Evolutionary conservation across 2,888 invertebrate species (phyloP).

Genomic region (Matsumyia berberina): DNA sequence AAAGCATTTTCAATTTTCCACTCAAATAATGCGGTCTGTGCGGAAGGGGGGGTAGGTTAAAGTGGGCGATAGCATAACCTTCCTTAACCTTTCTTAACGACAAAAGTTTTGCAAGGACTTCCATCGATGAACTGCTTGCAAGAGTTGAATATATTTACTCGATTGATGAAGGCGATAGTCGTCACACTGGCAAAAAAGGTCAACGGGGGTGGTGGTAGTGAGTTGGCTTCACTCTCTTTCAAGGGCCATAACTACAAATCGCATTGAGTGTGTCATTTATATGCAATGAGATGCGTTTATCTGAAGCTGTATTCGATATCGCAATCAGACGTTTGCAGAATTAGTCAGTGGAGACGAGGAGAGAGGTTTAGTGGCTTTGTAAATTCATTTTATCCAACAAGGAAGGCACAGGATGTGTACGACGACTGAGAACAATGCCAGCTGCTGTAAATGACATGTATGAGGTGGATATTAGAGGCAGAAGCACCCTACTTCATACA

Average conservation of each 20-base stretch:
- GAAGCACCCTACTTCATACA: too few relatives aligned
- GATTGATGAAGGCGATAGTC: conserved; percentile 13
- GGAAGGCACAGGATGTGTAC: not conserved
- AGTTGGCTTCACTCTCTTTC: not conserved
- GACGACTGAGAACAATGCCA: conserved; percentile 43
- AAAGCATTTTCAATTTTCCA: conserved; percentile 39
- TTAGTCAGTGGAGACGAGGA: not conserved
- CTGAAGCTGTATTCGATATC: conserved; percentile 29
- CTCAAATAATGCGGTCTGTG: not conserved
- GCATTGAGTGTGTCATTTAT: conserved; percentile 55
- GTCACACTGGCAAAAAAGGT: not conserved
- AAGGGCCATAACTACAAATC: conserved; percentile 27
- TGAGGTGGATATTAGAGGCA: conserved; percentile 12
- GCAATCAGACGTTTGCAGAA: conserved; percentile 13
- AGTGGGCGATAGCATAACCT: not conserved
- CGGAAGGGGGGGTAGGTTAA: not conserved
- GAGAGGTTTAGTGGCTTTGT: not conserved
- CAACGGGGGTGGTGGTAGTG: not conserved
- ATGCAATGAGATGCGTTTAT: conserved; percentile 63
- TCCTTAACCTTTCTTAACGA: conserved; percentile 21
- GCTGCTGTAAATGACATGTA: conserved; percentile 59
- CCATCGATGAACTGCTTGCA: conserved; percentile 5
- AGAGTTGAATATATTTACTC: conserved; percentile 22
- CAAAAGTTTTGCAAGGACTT: not conserved
- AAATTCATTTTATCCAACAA: conserved; percentile 20